These are phyloP conservation scores for Danio jaintianensis DNA, from an alignment of 2,797 vertebrate species.

Conservation along the genomic window DNA sequence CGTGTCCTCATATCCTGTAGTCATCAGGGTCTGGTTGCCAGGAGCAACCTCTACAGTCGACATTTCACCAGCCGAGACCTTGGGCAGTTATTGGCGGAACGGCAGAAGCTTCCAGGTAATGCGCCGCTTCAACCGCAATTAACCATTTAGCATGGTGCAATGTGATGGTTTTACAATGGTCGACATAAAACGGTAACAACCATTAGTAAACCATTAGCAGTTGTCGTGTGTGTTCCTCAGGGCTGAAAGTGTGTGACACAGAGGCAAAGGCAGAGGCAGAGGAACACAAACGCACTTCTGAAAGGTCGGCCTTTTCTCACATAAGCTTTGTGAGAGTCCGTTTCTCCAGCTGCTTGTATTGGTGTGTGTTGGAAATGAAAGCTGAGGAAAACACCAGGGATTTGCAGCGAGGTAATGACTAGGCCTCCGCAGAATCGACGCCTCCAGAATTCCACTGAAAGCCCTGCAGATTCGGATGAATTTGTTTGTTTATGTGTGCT, in stretches of 20 bases:
- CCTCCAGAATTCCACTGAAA: conserved; percentile 13
- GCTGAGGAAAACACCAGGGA: conserved; percentile 25
- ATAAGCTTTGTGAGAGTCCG: conserved; percentile 32
- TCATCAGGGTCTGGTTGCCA: conserved; percentile 73
- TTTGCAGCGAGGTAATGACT: conserved; percentile 3
- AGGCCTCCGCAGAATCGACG: conserved; percentile 24
- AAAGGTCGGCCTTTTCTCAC: conserved; percentile 66
- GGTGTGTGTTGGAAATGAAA: neutral
- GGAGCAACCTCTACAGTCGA: conserved; percentile 76
- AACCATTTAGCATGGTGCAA: neutral
- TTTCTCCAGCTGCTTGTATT: conserved; percentile 18
- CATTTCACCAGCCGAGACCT: conserved; percentile 67
- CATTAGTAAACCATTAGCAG: conserved; percentile 47
- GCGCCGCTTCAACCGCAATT: neutral
- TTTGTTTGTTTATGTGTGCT: neutral
- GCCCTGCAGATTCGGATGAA: neutral
- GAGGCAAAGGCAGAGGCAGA: conserved; percentile 62
- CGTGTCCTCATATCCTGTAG: conserved; percentile 62
- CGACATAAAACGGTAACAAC: neutral
- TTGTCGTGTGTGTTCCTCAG: conserved; percentile 69
- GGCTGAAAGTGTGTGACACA: conserved; percentile 66
- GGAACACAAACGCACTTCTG: conserved; percentile 65
- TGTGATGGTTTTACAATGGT: neutral
- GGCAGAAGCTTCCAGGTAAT: conserved; percentile 69
- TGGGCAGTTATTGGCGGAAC: conserved; percentile 56